Evolutionary conservation across 1,140 invertebrate species (phyloP), one percentile per base, ranked within the genome.

Genomic region (Monochamus saltuarius): DNA sequence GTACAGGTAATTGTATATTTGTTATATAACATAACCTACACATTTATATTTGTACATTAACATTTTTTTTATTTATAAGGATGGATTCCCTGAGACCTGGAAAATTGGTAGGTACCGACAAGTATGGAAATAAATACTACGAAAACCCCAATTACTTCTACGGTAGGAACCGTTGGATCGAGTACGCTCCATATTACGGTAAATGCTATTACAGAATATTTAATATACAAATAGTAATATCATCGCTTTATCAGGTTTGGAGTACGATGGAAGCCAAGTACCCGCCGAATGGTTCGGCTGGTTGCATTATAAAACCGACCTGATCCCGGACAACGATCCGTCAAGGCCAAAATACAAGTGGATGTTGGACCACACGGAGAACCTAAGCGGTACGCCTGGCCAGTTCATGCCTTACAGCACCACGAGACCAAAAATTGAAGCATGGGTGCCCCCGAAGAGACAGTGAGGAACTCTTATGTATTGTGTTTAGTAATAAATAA

Each of bases 91-190:
- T 97, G 16, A 97, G 96, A 81, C 81, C 83, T 40, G 96, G 96
- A 17, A 86, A 78, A 0, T 74, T 94, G 0, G 84, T 98, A n/a
- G 97, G 97, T n/a, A 85, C 84, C 59, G 97, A 99, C 77, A 89
- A 94, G 75, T 95, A 87, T 78, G 97, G 97, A 35, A 99, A 99
- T 78, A 95, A 91, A 76, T 99, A 99, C 77, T 99, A 85, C 77
- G 89, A 98, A 82, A 97, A 98, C 74, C 87, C 90, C 22, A 79
- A 82, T 40, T 94, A 91, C 75, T 97, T 98, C 78, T 88, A 90
- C 75, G 88, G 94, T 13, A 83, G 93, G 54, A 98, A 96, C 80
- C 83, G 97, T 65, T 99, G 97, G 96, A 87, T 99, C 4, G 87
- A 91, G 67, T 99, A 94, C 75, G 79, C 85, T 8, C 86, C 90